Evolutionary conservation across 2,888 invertebrate species (phyloP).

Genomic region (Harpagoxenus sublaevis): DNA sequence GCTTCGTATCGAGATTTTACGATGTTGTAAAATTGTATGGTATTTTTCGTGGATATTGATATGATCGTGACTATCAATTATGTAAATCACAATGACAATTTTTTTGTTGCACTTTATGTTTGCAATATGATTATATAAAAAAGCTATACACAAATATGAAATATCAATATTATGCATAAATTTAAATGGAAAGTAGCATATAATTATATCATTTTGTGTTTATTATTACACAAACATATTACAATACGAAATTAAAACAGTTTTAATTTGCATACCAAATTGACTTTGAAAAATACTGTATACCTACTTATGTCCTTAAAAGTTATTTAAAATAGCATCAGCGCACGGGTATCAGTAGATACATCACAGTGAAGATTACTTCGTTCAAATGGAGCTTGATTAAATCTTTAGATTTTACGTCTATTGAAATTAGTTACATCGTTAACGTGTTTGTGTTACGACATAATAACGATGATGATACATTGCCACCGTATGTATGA

Average conservation of each 20-base stretch:
- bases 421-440: slow-evolving; percentile 26
- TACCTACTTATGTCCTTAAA: not conserved
- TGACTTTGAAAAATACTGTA: not conserved
- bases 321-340: not conserved
- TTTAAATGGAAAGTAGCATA: not conserved
- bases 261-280: slow-evolving; percentile 1
- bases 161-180: not conserved
- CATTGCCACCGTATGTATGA: not conserved
- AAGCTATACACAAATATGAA: not conserved
- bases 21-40: not conserved
- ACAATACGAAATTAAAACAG: not conserved
- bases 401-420: slow-evolving; percentile 24
- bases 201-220: not conserved
- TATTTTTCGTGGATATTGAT: not conserved
- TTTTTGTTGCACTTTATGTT: not conserved
- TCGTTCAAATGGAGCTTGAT: not conserved
- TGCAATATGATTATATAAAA: not conserved
- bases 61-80: not conserved
- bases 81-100: not conserved
- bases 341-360: not conserved
- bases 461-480: slow-evolving; percentile 21
- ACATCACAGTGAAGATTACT: not conserved
- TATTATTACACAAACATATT: not conserved
- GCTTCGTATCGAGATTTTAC: not conserved
- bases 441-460: slow-evolving; percentile 11